phyloP scores from a whole-genome alignment of 2,888 invertebrate species.

The Ichneumoninae sp. region DNA sequence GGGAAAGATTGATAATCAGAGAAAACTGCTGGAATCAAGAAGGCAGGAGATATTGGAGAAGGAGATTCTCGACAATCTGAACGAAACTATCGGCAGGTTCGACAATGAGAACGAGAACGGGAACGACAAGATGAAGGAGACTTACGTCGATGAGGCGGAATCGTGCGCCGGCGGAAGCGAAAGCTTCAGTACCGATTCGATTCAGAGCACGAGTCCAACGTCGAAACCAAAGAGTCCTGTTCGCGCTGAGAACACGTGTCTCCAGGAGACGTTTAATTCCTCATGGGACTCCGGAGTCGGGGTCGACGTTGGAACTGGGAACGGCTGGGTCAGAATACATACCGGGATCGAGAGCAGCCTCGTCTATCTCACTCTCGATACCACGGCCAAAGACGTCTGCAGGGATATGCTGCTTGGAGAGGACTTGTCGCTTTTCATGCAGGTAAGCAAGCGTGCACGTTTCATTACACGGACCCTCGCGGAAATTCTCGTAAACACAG shows the following conservation, averaged over 20 bases:
- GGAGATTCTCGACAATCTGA: conserved; percentile 78
- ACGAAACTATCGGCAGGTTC: conserved; percentile 80
- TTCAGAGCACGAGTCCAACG: conserved; percentile 73
- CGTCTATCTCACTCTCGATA: conserved; percentile 86
- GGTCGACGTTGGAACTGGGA: conserved; percentile 85
- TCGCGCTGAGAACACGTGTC: conserved; percentile 66
- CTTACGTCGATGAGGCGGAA: conserved; percentile 55
- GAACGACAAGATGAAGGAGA: conserved; percentile 60
- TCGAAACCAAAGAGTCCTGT: conserved; percentile 60
- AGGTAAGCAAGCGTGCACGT: conserved; percentile 75
- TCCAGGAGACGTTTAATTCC: conserved; percentile 79
- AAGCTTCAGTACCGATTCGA: conserved; percentile 79
- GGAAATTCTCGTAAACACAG: not conserved
- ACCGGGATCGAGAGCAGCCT: conserved; percentile 87
- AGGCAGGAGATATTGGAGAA: conserved; percentile 59
- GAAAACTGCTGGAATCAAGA: conserved; percentile 36
- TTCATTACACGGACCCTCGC: conserved; percentile 7
- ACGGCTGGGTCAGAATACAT: conserved; percentile 88
- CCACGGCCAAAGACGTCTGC: conserved; percentile 85
- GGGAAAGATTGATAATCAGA: conserved; percentile 43
- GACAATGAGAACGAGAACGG: conserved; percentile 73
- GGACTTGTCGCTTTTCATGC: conserved; percentile 81
- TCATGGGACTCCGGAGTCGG: conserved; percentile 84
- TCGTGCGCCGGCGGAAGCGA: conserved; percentile 66
- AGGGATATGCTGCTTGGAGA: conserved; percentile 85